Percentiles rank a stretch among this genome's conserved stretches.
These are phyloP conservation scores for Coleophora deauratella DNA, from an alignment of 2,888 invertebrate species.

Conservation along the genomic window DNA sequence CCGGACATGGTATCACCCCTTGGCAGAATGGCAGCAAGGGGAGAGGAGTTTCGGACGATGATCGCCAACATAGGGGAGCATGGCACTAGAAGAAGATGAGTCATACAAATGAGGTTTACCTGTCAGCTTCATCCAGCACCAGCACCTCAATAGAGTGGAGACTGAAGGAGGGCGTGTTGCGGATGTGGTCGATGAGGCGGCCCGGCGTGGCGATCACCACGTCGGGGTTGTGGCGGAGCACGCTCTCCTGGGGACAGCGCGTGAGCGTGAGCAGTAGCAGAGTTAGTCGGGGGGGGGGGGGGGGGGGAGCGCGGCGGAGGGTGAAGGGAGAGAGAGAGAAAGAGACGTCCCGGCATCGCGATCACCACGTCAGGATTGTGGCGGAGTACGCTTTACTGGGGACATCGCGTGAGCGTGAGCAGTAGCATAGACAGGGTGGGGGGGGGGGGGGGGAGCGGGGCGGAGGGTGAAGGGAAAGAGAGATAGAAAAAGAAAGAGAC, in stretches of 20 bases:
- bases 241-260: conserved; percentile 82
- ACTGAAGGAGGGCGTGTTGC: conserved; percentile 94
- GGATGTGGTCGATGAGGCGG: conserved; percentile 96
- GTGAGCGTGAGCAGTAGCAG: no score
- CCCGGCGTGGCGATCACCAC: conserved; percentile 99
- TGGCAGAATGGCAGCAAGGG: no score
- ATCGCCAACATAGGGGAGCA: no score
- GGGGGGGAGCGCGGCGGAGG: neutral
- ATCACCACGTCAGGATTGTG: conserved; percentile 97
- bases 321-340: no score
- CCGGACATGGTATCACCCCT: no score
- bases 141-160: conserved; percentile 92
- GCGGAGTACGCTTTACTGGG: conserved; percentile 84
- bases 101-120: no score
- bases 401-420: no score
- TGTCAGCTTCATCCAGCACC: conserved; percentile 79
- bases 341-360: conserved; percentile 97
- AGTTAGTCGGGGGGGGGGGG: conserved; percentile 2
- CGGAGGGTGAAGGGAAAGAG: neutral
- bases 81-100: no score
- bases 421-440: conserved; percentile 5
- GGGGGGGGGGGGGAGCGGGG: neutral
- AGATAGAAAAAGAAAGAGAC: no score
- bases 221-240: conserved; percentile 93
- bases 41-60: no score